These are phyloP conservation scores for Paratrypauchen microcephalus DNA, from an alignment of 2,797 vertebrate genomes.

Conservation along the genomic window DNA sequence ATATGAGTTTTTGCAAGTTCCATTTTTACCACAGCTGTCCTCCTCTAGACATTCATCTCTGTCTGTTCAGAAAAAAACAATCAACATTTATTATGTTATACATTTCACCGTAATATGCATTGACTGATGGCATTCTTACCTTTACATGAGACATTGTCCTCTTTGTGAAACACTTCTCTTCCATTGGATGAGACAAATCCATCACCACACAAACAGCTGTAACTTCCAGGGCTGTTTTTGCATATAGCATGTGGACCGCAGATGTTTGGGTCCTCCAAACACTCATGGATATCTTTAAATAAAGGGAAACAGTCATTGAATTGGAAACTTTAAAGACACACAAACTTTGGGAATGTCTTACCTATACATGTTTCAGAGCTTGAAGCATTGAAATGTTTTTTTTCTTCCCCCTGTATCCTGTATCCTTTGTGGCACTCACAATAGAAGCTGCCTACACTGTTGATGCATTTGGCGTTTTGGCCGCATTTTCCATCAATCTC, in stretches of 20 bases:
- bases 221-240: rapidly evolving
- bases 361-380: neutral
- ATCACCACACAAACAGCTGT: slow-evolving; percentile 40
- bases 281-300: slow-evolving; percentile 66
- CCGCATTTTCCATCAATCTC: neutral
- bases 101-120: neutral
- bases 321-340: neutral
- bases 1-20: slow-evolving; percentile 48
- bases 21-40: slow-evolving; percentile 41
- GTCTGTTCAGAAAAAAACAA: slow-evolving; percentile 42
- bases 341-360: slow-evolving; percentile 28
- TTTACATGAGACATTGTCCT: slow-evolving; percentile 28
- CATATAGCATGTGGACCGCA: slow-evolving; percentile 57
- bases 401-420: no score
- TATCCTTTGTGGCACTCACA: slow-evolving; percentile 55
- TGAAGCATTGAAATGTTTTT: rapidly evolving
- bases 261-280: rapidly evolving
- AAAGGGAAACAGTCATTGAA: neutral
- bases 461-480: neutral
- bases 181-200: slow-evolving; percentile 46
- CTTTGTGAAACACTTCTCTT: rapidly evolving
- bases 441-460: slow-evolving; percentile 48
- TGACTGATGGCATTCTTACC: slow-evolving; percentile 45
- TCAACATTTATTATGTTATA: slow-evolving; percentile 4
- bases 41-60: slow-evolving; percentile 45